These are phyloP conservation scores for Eclectus roratus DNA, from an alignment of 2,113 vertebrate species.

Conservation along the genomic window DNA sequence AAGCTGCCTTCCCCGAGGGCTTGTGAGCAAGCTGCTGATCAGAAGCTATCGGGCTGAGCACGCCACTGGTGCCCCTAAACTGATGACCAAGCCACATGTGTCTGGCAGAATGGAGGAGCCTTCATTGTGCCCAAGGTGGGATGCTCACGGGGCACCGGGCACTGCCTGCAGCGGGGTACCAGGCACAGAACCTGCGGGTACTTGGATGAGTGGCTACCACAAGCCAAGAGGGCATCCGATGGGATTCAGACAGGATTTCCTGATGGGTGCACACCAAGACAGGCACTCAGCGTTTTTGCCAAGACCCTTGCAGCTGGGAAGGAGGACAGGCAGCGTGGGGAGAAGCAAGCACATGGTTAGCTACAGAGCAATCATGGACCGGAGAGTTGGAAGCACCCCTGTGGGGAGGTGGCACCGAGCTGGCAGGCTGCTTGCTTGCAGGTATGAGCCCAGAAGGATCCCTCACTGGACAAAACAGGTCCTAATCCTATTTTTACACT, in stretches of 20 bases:
- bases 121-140: neutral
- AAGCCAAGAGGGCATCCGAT: neutral
- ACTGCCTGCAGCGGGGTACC: neutral
- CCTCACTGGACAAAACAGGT: neutral
- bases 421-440: neutral
- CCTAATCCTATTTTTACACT: neutral
- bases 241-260: neutral
- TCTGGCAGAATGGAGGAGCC: neutral
- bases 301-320: neutral
- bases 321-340: neutral
- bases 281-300: neutral
- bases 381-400: accelerated
- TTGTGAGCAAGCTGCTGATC: neutral
- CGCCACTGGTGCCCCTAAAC: accelerated
- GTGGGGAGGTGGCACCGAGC: accelerated
- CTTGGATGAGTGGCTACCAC: neutral
- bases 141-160: accelerated
- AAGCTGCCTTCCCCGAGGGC: too few species aligned
- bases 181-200: neutral
- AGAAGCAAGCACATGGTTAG: accelerated
- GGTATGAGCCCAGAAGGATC: neutral
- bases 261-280: accelerated
- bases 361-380: accelerated
- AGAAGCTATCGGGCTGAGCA: neutral
- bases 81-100: accelerated